phyloP scores from a whole-genome alignment of 1,140 invertebrate species.

The Rhyacophila brunnea region DNA sequence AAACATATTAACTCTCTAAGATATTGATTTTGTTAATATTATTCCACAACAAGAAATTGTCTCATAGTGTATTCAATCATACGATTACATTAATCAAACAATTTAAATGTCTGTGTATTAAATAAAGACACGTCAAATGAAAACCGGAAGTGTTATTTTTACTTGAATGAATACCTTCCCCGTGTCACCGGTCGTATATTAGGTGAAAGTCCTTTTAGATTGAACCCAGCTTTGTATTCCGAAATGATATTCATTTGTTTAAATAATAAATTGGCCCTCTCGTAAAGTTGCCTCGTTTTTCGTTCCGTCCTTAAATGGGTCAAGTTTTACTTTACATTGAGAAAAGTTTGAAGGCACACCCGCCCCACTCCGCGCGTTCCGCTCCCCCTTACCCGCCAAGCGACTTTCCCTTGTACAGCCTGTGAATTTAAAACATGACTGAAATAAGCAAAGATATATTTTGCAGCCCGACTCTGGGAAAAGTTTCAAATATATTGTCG shows the following conservation, averaged over 20 bases:
- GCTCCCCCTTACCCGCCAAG: neutral
- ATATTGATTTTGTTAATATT: too few relatives aligned
- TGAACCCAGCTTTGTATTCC: neutral
- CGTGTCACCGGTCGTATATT: neutral
- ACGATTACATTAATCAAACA: too few relatives aligned
- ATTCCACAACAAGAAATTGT: too few relatives aligned
- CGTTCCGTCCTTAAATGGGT: slow-evolving; percentile 14
- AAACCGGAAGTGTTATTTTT: neutral
- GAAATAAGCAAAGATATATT: too few relatives aligned
- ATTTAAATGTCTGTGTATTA: neutral
- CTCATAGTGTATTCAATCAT: too few relatives aligned
- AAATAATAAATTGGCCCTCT: slow-evolving; percentile 19
- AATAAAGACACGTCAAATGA: neutral
- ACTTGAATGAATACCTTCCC: neutral
- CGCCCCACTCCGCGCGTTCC: neutral
- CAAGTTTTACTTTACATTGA: slow-evolving; percentile 28
- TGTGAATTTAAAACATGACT: too few relatives aligned
- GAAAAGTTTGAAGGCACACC: slow-evolving; percentile 6
- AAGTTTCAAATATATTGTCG: too few relatives aligned
- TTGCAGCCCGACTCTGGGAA: too few relatives aligned
- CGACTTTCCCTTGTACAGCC: too few relatives aligned
- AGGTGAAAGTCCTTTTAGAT: neutral
- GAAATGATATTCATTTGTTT: slow-evolving; percentile 13
- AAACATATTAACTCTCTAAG: too few relatives aligned
- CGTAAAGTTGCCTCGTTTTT: slow-evolving; percentile 2